phyloP scores from a whole-genome alignment of 1,140 invertebrate species.

The Ditylenchus dipsaci region DNA sequence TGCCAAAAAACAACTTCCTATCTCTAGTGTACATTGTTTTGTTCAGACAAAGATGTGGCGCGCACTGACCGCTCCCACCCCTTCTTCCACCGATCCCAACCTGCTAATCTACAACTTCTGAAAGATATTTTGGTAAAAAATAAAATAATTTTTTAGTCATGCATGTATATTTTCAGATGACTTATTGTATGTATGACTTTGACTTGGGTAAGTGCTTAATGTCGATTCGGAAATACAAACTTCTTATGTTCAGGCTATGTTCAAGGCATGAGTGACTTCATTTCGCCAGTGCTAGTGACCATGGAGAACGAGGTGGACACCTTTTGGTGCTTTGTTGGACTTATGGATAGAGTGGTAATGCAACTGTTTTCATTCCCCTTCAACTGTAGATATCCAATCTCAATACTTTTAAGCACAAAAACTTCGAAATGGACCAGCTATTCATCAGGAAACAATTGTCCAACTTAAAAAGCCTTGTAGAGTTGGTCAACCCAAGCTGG shows the following conservation, averaged over 20 bases:
- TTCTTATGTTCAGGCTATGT: constrained; percentile 62
- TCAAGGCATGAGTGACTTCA: constrained; percentile 87
- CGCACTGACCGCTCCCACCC: constrained; percentile 85
- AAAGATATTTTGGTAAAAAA: constrained; percentile 95
- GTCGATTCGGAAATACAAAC: constrained; percentile 55
- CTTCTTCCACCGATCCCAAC: constrained; percentile 85
- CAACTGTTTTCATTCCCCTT: not conserved
- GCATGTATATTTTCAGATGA: not conserved
- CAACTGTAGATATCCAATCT: not conserved
- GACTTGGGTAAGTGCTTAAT: constrained; percentile 71
- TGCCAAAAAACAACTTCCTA: too few species aligned
- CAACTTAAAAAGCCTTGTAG: constrained; percentile 75
- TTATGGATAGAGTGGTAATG: constrained; percentile 73
- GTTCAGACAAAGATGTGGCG: constrained; percentile 88
- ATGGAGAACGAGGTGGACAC: constrained; percentile 87
- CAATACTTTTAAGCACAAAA: constrained; percentile 63
- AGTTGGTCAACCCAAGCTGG: constrained; percentile 77
- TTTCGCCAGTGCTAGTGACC: constrained; percentile 84
- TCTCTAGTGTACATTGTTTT: constrained; percentile 1
- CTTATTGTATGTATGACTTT: constrained; percentile 96
- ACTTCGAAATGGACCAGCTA: constrained; percentile 95
- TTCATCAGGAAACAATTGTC: constrained; percentile 87
- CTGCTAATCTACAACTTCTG: constrained; percentile 77
- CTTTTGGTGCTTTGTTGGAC: constrained; percentile 99
- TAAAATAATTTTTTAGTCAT: constrained; percentile 97